phyloP scores from a whole-genome alignment of 2,113 vertebrate genomes.

The Poicephalus meyeri region DNA sequence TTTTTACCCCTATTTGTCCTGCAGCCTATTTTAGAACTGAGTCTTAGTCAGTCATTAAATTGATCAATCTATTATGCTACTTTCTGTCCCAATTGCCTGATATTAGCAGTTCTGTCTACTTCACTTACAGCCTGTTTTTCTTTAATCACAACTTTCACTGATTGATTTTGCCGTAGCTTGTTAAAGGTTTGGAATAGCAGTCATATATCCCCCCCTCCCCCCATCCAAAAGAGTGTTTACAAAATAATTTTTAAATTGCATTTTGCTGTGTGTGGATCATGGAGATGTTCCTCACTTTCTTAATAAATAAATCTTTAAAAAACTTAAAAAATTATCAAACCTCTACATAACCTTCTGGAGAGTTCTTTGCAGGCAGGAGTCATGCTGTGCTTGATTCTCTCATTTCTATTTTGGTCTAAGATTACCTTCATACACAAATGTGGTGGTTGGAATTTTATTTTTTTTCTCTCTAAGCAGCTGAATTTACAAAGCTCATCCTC shows the following conservation, averaged over 20 bases:
- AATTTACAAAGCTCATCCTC: not conserved
- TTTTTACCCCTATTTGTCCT: constrained; percentile 37
- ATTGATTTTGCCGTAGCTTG: not conserved
- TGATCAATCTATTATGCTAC: not conserved
- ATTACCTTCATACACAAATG: not conserved
- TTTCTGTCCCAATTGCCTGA: not conserved
- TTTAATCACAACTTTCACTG: not conserved
- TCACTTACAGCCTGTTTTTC: not conserved
- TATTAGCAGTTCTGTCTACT: constrained; percentile 11
- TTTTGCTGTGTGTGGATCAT: not conserved
- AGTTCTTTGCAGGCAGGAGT: not conserved
- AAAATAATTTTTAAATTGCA: not conserved
- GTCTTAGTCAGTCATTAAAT: constrained; percentile 28
- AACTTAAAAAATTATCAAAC: not conserved
- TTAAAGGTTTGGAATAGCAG: not conserved
- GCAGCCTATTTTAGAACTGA: not conserved
- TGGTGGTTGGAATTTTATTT: not conserved
- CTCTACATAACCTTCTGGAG: not conserved
- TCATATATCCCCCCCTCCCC: not conserved
- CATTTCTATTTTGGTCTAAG: not conserved
- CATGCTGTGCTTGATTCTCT: not conserved
- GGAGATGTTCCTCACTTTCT: not conserved
- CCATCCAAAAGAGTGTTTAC: not conserved
- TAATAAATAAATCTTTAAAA: not conserved
- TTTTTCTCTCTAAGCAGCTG: not conserved